Conservation (phyloP, 2,888 invertebrate genomes). For the Acrobasis suavella region DNA sequence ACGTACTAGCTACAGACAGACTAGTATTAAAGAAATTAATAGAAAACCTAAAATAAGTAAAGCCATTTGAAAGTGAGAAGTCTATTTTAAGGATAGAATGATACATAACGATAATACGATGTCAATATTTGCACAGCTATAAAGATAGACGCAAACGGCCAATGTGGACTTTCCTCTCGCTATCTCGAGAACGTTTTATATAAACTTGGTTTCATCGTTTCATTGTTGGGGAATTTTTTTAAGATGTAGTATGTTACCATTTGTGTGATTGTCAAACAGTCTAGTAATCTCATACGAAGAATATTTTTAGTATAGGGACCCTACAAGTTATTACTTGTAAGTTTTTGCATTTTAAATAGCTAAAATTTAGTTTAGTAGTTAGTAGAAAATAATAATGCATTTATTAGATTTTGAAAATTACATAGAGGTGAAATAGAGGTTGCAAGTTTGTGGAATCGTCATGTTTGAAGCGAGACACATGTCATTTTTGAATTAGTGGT, state of each 20-base stretch:
- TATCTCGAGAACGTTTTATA: slow-evolving; percentile 30
- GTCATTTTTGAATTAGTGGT: too few relatives aligned
- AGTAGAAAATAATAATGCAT: too few relatives aligned
- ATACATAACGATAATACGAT: slow-evolving; percentile 43
- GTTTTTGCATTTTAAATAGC: too few relatives aligned
- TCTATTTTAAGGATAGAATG: slow-evolving; percentile 33
- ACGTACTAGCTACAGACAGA: neutral
- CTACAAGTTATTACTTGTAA: too few relatives aligned
- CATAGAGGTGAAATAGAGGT: too few relatives aligned
- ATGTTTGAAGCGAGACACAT: too few relatives aligned
- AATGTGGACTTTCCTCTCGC: slow-evolving; percentile 35
- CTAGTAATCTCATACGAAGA: too few relatives aligned
- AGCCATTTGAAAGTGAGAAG: slow-evolving; percentile 30
- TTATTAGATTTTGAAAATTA: too few relatives aligned
- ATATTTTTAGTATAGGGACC: too few relatives aligned
- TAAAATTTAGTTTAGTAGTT: too few relatives aligned
- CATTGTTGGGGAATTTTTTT: slow-evolving; percentile 28
- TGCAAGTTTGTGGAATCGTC: too few relatives aligned
- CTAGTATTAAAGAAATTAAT: too few relatives aligned
- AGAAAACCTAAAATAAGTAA: neutral
- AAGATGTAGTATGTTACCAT: neutral
- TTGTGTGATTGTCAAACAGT: neutral
- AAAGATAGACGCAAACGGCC: slow-evolving; percentile 36
- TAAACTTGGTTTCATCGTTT: slow-evolving; percentile 31
- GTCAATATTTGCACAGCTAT: slow-evolving; percentile 55